Base-by-base conservation (phyloP, 2,113 vertebrate species). In the Mus pahari region DNA sequence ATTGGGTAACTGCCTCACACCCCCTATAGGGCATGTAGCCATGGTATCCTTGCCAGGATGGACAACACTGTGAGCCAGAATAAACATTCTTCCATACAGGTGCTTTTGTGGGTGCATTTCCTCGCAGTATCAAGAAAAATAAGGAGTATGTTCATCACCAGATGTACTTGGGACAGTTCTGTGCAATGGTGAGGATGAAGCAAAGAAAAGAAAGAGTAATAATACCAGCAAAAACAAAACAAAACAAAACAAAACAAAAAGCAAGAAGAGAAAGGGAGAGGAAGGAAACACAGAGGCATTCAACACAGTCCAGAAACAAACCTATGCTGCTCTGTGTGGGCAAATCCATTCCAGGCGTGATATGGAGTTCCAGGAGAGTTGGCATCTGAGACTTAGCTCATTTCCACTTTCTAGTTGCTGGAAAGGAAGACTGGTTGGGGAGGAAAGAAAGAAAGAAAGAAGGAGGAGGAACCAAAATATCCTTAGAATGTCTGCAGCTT, bases 401-500 rank as follows among this genome's bases (percentile, higher is more conserved):
- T 48, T 86, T 93, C 42, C 39, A 90, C 48, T 92, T 94, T 94
- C 66, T 60, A n/a, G 48, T 66, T 93, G 42, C 71, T 94, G 26
- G 78, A 62, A 83, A 88, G 60, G 64, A 36, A 45, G 60, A 90
- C 75, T 89, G 68, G 16, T 70, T 96, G 62, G 73, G 60, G 75
- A 91, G 77, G 42, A 68, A 73, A 91, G 62, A 87, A 66, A 91
- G 62, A 87, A 66, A 42, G 73, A 53, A 79, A 36, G 50, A 58
- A 92, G 81, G 88, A 58, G 36, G 53, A 68, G 66, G 48, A 89
- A 90, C 66, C n/a, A 66, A 95, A 95, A 97, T 91, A 74, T 53
- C 71, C 77, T 92, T 86, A 81, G 50, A 78, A 75, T 95, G 94
- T 96, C 94, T 97, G 89, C 83, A 95, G 94, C 89, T 94, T 93